phyloP scores from a whole-genome alignment of 2,888 invertebrate species.

The Lymantria monacha region DNA sequence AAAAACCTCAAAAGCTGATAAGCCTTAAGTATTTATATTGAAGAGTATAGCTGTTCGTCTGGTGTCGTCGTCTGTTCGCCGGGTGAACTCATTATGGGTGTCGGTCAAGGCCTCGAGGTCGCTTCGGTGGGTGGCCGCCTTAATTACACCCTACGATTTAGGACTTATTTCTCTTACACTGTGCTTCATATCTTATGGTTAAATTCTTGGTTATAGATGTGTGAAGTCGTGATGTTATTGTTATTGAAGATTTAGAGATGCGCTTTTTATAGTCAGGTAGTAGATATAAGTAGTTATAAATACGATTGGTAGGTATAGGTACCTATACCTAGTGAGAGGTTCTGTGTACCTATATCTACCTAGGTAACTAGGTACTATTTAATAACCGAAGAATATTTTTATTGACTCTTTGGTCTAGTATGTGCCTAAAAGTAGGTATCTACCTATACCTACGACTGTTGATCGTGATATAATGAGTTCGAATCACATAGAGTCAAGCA shows the following conservation, averaged over 20 bases:
- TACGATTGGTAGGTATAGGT: no score
- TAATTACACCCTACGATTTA: slow-evolving; percentile 75
- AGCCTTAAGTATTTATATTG: slow-evolving; percentile 12
- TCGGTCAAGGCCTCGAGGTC: slow-evolving; percentile 81
- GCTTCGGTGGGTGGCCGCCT: slow-evolving; percentile 77
- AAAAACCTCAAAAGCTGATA: neutral
- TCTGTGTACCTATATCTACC: no score
- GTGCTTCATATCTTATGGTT: slow-evolving; percentile 11
- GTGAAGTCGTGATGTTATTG: slow-evolving; percentile 20
- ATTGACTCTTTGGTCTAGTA: no score
- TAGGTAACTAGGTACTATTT: no score
- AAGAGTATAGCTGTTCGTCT: slow-evolving; percentile 29
- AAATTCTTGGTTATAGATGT: slow-evolving; percentile 23
- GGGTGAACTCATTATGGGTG: slow-evolving; percentile 77
- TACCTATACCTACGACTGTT: no score
- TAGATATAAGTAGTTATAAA: no score
- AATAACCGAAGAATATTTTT: no score
- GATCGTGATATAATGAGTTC: no score
- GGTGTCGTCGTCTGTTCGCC: slow-evolving; percentile 44
- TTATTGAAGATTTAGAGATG: slow-evolving; percentile 2
- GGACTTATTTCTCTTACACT: slow-evolving; percentile 57
- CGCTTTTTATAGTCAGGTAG: no score
- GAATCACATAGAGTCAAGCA: no score
- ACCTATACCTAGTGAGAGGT: no score
- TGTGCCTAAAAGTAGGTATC: no score